Evolutionary conservation across 2,113 vertebrate genomes (phyloP), one percentile per base, ranked within the genome.

Genomic region (Oceanites oceanicus): DNA sequence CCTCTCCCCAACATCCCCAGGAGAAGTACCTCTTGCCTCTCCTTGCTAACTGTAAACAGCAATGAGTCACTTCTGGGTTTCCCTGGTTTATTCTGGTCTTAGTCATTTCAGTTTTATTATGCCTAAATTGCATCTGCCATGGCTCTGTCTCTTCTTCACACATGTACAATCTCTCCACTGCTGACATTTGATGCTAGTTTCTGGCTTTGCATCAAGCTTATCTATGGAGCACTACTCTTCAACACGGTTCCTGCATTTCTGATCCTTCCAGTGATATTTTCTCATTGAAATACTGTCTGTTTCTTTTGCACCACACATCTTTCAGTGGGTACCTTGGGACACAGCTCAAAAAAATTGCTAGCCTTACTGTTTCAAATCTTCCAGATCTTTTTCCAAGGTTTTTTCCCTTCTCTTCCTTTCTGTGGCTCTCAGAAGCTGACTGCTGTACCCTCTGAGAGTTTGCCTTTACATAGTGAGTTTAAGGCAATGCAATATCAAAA

Each of bases 61-160:
- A 72, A 13, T 92, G 77, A 87, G 32, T 91, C 86, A 92, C 45
- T 63, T 74, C 79, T 94, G 73, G 86, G 56, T 68, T 91, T 94
- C 83, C 78, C 83, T 94, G 32, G 21, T 94, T 94, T 96, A 65
- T 89, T 93, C 73, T 94, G 70, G 11, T 95, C 36, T 92, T 91
- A 91, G 34, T 93, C 61, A 61, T 88, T 96, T 82, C 44, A n/a
- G 38, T 76, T 92, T 91, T 75, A 78, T 91, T 84, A 61, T 91
- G 66, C 80, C 61, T 81, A 71, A 87, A 75, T 72, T 75, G 17
- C 73, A 75, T 86, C 68, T 94, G 79, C 88, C 68, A 25, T 58
- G 53, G 25, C n/a, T 76, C 59, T 92, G 27, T 84, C 73, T 87
- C 34, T 83, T 82, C 50, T 78, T 95, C 49, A 63, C 68, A 81